phyloP scores from a whole-genome alignment of 2,113 vertebrate species.

The Laticauda laticaudata region DNA sequence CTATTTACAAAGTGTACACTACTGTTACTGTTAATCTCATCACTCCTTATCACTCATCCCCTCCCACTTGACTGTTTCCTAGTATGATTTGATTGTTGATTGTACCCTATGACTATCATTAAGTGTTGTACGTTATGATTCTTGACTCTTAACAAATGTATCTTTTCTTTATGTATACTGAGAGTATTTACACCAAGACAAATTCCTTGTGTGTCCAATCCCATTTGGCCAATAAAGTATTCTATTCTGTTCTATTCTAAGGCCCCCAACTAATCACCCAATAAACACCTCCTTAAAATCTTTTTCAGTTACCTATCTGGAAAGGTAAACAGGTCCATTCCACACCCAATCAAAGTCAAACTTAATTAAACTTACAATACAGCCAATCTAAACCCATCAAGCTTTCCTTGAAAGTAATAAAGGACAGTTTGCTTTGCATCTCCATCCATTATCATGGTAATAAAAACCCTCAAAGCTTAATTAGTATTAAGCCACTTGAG shows the following conservation, averaged over 20 bases:
- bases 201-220: too few relatives aligned
- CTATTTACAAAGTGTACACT: too few relatives aligned
- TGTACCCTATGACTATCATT: too few relatives aligned
- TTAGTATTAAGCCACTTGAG: slow-evolving; percentile 2
- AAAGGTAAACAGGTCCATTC: slow-evolving; percentile 17
- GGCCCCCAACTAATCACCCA: not conserved
- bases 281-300: not conserved
- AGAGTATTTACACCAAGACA: too few relatives aligned
- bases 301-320: not conserved
- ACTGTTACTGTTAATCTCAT: too few relatives aligned
- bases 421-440: not conserved
- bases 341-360: not conserved
- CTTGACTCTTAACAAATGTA: too few relatives aligned
- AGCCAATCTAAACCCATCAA: not conserved
- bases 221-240: too few relatives aligned
- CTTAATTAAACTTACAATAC: not conserved
- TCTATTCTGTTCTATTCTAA: not conserved
- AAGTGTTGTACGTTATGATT: too few relatives aligned
- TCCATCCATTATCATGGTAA: not conserved
- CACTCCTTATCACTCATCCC: too few relatives aligned
- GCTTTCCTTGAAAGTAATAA: not conserved
- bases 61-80: too few relatives aligned
- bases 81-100: too few relatives aligned
- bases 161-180: too few relatives aligned
- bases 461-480: not conserved